These are phyloP conservation scores for Pachypanchax playfairii DNA, from an alignment of 2,113 vertebrate species.

Conservation along the genomic window DNA sequence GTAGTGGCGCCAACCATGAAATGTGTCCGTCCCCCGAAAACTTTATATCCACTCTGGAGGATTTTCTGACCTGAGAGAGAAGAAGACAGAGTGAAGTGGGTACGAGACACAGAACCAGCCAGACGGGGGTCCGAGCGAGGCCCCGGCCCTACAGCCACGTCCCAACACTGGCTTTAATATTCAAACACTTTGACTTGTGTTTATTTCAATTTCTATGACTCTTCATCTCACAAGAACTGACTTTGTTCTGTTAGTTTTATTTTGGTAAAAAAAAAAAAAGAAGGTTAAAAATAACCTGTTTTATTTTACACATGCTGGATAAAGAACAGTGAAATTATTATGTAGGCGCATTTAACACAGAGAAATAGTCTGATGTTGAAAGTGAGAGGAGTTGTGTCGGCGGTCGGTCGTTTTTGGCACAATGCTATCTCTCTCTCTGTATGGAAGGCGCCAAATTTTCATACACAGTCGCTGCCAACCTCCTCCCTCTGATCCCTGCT, in stretches of 20 bases:
- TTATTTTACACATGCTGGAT: constrained; percentile 53
- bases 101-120: constrained; percentile 57
- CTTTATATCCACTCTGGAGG: constrained; percentile 72
- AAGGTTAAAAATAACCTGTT: constrained; percentile 28
- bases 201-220: background rate
- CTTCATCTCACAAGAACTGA: background rate
- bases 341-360: constrained; percentile 52
- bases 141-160: constrained; percentile 56
- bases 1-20: constrained; percentile 74
- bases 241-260: constrained; percentile 15
- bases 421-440: constrained; percentile 67
- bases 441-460: constrained; percentile 80
- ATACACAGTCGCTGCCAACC: constrained; percentile 76
- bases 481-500: constrained; percentile 80
- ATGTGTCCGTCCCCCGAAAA: constrained; percentile 75
- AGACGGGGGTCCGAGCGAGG: constrained; percentile 57
- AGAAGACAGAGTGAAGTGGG: constrained; percentile 45
- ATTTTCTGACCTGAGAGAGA: constrained; percentile 70
- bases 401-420: constrained; percentile 78
- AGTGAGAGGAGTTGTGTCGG: constrained; percentile 74
- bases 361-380: constrained; percentile 54
- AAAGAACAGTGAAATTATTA: constrained; percentile 50
- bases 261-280: constrained; percentile 22
- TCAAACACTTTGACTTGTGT: constrained; percentile 13
- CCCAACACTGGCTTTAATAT: constrained; percentile 27